Evolutionary conservation across 1,140 invertebrate species (phyloP), one percentile per base, ranked within the genome.

Genomic region (Drosophila tristis): DNA sequence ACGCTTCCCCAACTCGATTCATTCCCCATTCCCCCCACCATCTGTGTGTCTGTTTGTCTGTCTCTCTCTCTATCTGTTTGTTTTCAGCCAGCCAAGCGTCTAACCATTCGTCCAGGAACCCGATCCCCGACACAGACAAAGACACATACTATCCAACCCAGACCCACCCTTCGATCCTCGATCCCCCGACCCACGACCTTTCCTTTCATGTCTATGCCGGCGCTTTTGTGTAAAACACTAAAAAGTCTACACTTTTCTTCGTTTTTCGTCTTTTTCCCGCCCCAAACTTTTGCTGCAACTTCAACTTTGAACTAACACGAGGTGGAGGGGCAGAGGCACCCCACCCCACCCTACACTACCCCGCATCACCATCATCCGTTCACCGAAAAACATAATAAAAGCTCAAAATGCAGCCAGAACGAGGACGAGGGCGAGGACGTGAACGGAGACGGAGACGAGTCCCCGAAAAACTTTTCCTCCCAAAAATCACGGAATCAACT

Each of bases 221-320:
- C 79, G 75, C 84, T 87, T 87, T 87, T 87, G 84, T 87, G 82
- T 87, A 82, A 89, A 87, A 87, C 84, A 87, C 75, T 89, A 80
- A 87, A 87, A 87, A 89, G 66, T 84, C 75, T 74, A 42, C 79
- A 84, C 51, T 84, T 82, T 79, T 67, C 68, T 57, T 62, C 57
- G 20, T 39, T 73, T 67, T 50, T 53, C 43, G 59, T 47, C 51
- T 16, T 48, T 66, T 53, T 47, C 57, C 31, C 35, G 50, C 44
- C 11, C 39, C 50, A 64, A 54, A 59, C 39, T 65, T 70, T 72
- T 64, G 44, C 47, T 66, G 64, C 75, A 87, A 86, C 78, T 79
- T 79, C 82, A 76, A 87, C 68, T 87, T 82, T 82, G 79, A 76
- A 79, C 79, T 67, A 82, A 72, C 80, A 79, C 72, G 62, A 78